A percentile compares a stretch with the other conserved stretches of the same genome.
These are phyloP conservation scores for Dimorphilus gyrociliatus DNA, from an alignment of 2,888 invertebrate genomes.

Conservation along the genomic window DNA sequence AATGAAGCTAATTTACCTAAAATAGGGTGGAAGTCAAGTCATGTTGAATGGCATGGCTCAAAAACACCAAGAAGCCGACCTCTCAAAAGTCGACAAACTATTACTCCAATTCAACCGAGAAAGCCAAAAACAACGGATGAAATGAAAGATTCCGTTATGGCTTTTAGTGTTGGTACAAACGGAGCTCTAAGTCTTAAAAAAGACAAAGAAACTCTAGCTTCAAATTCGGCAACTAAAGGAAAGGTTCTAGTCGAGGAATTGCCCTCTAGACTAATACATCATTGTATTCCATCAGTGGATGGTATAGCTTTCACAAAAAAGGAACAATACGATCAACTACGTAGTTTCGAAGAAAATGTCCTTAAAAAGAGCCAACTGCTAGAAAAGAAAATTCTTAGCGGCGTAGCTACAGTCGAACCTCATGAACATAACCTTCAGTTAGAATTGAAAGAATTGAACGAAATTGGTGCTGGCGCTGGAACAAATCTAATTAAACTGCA, in stretches of 20 bases:
- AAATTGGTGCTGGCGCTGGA: no score
- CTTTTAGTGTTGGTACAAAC: conserved; percentile 25
- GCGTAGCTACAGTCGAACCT: conserved; percentile 22
- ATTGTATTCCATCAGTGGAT: conserved; percentile 20
- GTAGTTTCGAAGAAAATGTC: conserved; percentile 20
- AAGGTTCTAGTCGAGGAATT: no score
- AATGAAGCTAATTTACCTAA: conserved; percentile 23
- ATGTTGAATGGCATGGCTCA: conserved; percentile 16
- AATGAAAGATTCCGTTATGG: conserved; percentile 20
- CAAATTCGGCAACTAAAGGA: no score
- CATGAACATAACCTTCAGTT: conserved; percentile 20
- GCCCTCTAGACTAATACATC: no score
- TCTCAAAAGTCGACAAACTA: no score
- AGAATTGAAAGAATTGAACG: no score
- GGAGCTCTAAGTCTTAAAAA: conserved; percentile 14
- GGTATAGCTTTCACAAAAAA: conserved; percentile 23
- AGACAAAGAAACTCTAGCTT: no score
- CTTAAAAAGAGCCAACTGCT: conserved; percentile 20
- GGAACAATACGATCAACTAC: conserved; percentile 24
- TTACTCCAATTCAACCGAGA: not conserved
- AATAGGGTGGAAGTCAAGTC: conserved; percentile 9
- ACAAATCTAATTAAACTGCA: no score
- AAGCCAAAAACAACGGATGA: conserved; percentile 4
- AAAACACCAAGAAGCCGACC: conserved; percentile 3
- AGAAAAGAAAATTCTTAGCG: conserved; percentile 23